A percentile compares a stretch with the other conserved stretches of the same genome.
These are phyloP conservation scores for Leptogaster cylindrica DNA, from an alignment of 2,888 invertebrate species.

Conservation along the genomic window DNA sequence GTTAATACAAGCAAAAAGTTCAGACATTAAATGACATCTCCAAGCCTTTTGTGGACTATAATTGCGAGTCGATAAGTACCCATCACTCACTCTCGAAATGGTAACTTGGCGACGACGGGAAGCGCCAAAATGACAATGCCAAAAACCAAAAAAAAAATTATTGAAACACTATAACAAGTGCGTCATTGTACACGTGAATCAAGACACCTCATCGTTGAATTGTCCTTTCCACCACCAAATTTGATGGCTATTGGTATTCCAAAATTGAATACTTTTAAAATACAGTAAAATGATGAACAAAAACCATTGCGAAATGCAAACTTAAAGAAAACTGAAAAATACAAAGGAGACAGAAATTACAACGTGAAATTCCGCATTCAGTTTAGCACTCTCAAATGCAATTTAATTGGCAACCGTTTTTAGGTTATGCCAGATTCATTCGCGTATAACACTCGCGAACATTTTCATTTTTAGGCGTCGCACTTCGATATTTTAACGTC, in stretches of 20 bases:
- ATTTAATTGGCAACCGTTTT: constrained; percentile 19
- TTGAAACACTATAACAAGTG: neutral
- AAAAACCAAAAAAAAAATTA: neutral
- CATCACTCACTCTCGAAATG: constrained; percentile 7
- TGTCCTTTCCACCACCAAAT: too few relatives aligned
- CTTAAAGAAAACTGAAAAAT: neutral
- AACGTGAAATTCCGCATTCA: constrained; percentile 8
- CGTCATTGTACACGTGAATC: constrained; percentile 1
- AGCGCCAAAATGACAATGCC: constrained; percentile 9
- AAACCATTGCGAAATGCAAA: too few relatives aligned
- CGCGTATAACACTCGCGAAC: neutral
- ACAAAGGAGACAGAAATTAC: neutral
- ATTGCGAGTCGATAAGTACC: constrained; percentile 3
- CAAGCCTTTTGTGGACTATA: constrained; percentile 10
- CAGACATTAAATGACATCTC: neutral
- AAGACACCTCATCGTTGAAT: neutral
- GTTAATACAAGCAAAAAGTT: neutral
- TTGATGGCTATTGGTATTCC: too few relatives aligned
- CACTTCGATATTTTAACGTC: constrained; percentile 3
- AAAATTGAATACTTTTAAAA: neutral
- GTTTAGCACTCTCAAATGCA: constrained; percentile 9
- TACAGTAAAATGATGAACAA: neutral
- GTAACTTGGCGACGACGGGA: constrained; percentile 1
- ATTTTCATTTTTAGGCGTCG: neutral
- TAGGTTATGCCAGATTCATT: neutral